These are phyloP conservation scores for Xestia ashworthii DNA, from an alignment of 2,888 invertebrate species.

Conservation along the genomic window DNA sequence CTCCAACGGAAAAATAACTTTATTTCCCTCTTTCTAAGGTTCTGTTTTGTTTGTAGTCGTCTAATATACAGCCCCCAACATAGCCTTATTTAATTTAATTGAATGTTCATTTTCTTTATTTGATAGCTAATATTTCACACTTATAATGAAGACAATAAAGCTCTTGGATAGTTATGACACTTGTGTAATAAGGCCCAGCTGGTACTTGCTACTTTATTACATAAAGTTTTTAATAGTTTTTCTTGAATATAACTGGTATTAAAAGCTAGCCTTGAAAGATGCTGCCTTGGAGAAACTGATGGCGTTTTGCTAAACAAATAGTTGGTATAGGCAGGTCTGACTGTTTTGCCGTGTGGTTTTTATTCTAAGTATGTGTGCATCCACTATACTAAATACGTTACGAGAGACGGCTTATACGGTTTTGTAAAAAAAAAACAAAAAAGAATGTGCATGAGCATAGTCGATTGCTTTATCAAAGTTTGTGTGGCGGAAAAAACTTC, in stretches of 20 bases:
- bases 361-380: background rate
- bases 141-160: conserved; percentile 60
- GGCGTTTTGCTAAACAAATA: background rate
- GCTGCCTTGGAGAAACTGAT: background rate
- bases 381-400: background rate
- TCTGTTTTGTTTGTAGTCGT: conserved; percentile 27
- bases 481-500: background rate
- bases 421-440: background rate
- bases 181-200: conserved; percentile 54
- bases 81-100: conserved; percentile 66
- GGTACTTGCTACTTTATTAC: conserved; percentile 33
- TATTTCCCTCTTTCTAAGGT: background rate
- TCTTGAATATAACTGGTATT: conserved; percentile 28
- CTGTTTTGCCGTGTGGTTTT: background rate
- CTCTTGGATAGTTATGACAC: conserved; percentile 56
- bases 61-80: conserved; percentile 43
- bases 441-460: too few relatives aligned
- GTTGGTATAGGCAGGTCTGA: too few relatives aligned
- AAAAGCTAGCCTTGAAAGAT: background rate
- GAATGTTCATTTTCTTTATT: conserved; percentile 70
- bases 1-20: conserved; percentile 7
- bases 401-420: background rate
- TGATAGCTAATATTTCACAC: conserved; percentile 69
- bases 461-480: background rate
- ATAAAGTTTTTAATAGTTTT: conserved; percentile 47